Evolutionary conservation across 2,888 invertebrate species (phyloP).

Genomic region (Ophraella communa): DNA sequence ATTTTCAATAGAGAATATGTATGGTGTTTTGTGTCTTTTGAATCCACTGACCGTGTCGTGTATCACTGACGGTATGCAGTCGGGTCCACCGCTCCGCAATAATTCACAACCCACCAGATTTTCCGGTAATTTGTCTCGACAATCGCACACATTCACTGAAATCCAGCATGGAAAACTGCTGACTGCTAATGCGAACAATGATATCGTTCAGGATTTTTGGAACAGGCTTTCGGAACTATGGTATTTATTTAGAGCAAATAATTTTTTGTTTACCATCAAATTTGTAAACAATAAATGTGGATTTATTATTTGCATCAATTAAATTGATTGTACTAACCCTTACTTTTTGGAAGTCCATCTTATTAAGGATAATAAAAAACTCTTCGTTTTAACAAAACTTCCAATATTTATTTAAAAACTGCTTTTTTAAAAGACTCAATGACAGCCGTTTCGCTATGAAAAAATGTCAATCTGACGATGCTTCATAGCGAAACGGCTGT

Average conservation of each 20-base stretch:
- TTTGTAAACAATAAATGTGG: no score
- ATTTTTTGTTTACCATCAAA: neutral
- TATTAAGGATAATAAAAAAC: no score
- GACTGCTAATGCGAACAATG: slow-evolving; percentile 40
- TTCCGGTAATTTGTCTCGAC: slow-evolving; percentile 50
- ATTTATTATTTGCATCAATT: no score
- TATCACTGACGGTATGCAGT: slow-evolving; percentile 33
- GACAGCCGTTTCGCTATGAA: no score
- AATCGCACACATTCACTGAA: slow-evolving; percentile 42
- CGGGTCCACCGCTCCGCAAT: slow-evolving; percentile 46
- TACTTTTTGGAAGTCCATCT: no score
- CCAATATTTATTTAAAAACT: no score
- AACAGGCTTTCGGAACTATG: neutral
- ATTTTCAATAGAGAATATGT: neutral
- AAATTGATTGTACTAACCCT: no score
- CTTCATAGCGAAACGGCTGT: no score
- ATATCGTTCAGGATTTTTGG: neutral
- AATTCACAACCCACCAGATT: slow-evolving; percentile 48
- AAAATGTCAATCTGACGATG: no score
- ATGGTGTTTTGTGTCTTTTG: neutral
- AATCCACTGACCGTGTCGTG: slow-evolving; percentile 20
- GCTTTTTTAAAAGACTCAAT: no score
- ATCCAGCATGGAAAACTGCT: slow-evolving; percentile 48
- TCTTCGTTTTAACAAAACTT: no score
- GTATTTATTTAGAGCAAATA: neutral